Conservation (phyloP, 2,797 vertebrate species). For the Botia almorhae region DNA sequence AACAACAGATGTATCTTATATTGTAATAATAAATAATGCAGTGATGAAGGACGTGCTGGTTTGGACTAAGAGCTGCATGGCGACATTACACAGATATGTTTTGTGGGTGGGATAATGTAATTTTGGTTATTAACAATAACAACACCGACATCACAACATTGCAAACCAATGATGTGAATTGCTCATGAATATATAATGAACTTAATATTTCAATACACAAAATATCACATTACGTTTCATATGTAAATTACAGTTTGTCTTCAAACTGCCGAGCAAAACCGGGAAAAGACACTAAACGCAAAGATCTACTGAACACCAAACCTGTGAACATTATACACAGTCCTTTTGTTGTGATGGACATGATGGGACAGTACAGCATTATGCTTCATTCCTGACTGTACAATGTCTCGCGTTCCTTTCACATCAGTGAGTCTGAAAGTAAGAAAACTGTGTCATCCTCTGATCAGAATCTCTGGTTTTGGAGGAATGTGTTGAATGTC, state of each 20-base stretch:
- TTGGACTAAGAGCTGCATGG: conserved; percentile 8
- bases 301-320: conserved; percentile 4
- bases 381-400: background rate
- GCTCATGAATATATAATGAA: background rate
- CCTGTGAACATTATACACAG: conserved; percentile 14
- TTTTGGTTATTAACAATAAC: conserved; percentile 43
- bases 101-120: conserved; percentile 41
- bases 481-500: background rate
- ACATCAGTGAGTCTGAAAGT: background rate
- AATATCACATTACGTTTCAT: background rate
- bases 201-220: conserved; percentile 4
- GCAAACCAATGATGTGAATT: background rate
- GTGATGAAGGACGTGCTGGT: background rate
- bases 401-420: conserved; percentile 18
- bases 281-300: background rate
- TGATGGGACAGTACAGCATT: background rate
- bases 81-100: conserved; percentile 2
- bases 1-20: background rate
- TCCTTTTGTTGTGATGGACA: background rate
- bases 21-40: background rate
- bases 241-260: conserved; percentile 16
- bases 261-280: background rate
- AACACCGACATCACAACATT: conserved; percentile 3
- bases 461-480: background rate
- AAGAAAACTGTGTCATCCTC: background rate